These are phyloP conservation scores for Sula dactylatra DNA, from an alignment of 2,113 vertebrate genomes.

Conservation along the genomic window DNA sequence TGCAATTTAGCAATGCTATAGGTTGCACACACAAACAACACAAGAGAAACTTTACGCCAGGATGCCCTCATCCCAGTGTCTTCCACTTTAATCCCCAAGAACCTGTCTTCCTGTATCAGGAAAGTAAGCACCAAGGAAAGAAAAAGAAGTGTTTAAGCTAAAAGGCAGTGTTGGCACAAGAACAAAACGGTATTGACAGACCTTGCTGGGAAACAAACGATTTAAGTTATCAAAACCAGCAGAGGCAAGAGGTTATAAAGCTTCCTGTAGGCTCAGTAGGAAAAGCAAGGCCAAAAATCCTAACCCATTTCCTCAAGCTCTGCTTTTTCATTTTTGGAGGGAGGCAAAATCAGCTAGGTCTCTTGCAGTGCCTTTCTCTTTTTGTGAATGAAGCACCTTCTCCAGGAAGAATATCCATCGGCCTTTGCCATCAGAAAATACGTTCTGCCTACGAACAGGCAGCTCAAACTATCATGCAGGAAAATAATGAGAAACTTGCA, in stretches of 20 bases:
- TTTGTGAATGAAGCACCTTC: background rate
- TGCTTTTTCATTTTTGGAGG: background rate
- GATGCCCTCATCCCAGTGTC: background rate
- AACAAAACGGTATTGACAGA: background rate
- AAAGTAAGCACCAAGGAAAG: background rate
- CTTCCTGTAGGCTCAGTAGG: background rate
- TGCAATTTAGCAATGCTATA: background rate
- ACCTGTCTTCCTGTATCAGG: background rate
- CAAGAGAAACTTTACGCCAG: background rate
- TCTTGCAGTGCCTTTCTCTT: background rate
- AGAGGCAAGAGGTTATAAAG: background rate
- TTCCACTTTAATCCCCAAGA: background rate
- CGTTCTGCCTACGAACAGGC: background rate
- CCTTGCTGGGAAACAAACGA: background rate
- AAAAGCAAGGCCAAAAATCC: background rate
- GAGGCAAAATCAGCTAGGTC: background rate
- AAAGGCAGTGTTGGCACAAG: background rate
- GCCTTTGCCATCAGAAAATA: background rate
- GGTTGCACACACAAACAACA: background rate
- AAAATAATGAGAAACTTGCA: background rate
- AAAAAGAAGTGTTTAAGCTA: background rate
- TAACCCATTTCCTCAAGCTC: background rate
- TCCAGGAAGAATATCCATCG: background rate
- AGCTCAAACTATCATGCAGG: background rate
- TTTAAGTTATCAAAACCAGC: background rate